Percentiles rank a stretch among this genome's conserved stretches.
Evolutionary conservation across 2,113 vertebrate species (phyloP).

Genomic region (Trogon surrucura): DNA sequence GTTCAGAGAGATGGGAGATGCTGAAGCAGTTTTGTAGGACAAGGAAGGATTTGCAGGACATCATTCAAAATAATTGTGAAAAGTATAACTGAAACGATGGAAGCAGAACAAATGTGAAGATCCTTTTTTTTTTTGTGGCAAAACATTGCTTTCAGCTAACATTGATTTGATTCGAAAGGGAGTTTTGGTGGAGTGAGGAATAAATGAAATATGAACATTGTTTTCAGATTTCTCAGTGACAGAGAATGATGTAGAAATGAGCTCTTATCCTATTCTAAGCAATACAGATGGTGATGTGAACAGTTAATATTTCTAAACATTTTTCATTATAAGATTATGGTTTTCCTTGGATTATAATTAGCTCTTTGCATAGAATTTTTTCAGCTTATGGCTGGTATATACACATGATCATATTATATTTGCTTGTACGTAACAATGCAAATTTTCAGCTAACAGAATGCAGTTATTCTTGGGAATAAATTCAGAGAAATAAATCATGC

Average conservation of each 20-base stretch:
- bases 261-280: not conserved
- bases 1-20: not conserved
- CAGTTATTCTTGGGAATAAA: not conserved
- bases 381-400: not conserved
- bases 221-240: conserved; percentile 2
- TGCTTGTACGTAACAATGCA: not conserved
- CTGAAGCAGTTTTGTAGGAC: not conserved
- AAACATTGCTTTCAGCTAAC: conserved; percentile 25
- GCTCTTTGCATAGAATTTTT: not conserved
- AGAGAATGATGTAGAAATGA: not conserved
- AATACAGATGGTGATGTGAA: not conserved
- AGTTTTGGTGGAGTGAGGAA: not conserved
- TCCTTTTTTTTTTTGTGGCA: not conserved
- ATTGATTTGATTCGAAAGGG: conserved; percentile 11
- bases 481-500: not conserved
- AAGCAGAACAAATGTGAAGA: conserved; percentile 14
- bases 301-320: not conserved
- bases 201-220: not conserved
- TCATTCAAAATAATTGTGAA: conserved; percentile 21
- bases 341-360: not conserved
- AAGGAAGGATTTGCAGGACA: not conserved
- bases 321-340: not conserved
- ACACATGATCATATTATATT: not conserved
- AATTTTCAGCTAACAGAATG: not conserved
- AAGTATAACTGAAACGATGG: not conserved